phyloP scores from a whole-genome alignment of 2,113 vertebrate genomes.

The Otus sunia region DNA sequence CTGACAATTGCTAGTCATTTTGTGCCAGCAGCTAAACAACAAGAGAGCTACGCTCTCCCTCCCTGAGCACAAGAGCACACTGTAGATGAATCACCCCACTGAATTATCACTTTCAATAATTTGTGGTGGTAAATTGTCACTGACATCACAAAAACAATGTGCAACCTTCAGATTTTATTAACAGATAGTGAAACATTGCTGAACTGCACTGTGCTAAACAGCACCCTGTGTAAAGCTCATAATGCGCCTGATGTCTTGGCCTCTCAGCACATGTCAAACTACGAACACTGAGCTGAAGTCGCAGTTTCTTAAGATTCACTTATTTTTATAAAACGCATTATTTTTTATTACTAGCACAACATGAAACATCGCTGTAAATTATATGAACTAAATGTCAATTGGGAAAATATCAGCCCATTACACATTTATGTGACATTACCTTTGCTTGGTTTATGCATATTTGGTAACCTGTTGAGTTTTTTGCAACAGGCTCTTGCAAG shows the following conservation, averaged over 20 bases:
- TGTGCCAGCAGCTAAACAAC: not conserved
- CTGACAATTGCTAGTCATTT: not conserved
- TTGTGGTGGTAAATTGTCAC: conserved; percentile 4
- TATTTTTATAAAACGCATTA: not conserved
- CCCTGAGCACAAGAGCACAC: not conserved
- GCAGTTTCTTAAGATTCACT: not conserved
- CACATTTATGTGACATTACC: not conserved
- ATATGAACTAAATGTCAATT: not conserved
- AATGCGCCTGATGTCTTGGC: not conserved
- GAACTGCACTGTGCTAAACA: not conserved
- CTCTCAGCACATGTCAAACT: not conserved
- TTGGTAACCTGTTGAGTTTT: not conserved
- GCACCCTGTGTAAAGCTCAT: not conserved
- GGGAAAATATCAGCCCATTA: not conserved
- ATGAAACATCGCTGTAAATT: not conserved
- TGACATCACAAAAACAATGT: not conserved
- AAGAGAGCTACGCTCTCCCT: not conserved
- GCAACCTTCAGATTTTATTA: conserved; percentile 6
- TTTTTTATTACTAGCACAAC: not conserved
- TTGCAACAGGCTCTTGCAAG: not conserved
- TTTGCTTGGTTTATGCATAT: not conserved
- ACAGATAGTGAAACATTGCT: not conserved
- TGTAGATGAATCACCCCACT: not conserved
- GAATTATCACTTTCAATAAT: not conserved
- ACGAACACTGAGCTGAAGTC: not conserved